Evolutionary conservation across 1,140 invertebrate genomes (phyloP).

Genomic region (Calephelis virginiensis): DNA sequence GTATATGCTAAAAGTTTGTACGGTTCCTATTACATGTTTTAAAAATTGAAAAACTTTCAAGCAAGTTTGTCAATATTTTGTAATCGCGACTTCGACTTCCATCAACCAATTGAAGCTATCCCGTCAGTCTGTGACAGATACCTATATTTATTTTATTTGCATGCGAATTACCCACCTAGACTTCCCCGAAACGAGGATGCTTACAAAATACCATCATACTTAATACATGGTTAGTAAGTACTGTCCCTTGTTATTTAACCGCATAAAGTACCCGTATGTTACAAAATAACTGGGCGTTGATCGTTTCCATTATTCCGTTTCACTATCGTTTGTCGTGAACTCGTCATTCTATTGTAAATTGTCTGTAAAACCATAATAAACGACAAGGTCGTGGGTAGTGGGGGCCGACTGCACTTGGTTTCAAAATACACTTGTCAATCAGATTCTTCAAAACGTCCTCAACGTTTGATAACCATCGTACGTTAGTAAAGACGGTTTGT

Average conservation of each 20-base stretch:
- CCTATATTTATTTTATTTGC: slow-evolving; percentile 32
- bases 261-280: slow-evolving; percentile 49
- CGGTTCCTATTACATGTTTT: too few relatives aligned
- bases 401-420: slow-evolving; percentile 55
- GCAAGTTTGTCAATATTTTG: neutral
- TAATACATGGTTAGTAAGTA: slow-evolving; percentile 30
- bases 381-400: slow-evolving; percentile 64
- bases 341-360: slow-evolving; percentile 72
- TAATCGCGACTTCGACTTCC: neutral
- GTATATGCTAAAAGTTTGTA: too few relatives aligned
- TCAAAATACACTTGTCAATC: slow-evolving; percentile 43
- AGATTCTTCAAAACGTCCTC: slow-evolving; percentile 1
- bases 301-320: slow-evolving; percentile 56
- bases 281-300: slow-evolving; percentile 49
- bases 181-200: slow-evolving; percentile 34
- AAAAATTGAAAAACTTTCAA: too few relatives aligned
- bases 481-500: slow-evolving; percentile 27
- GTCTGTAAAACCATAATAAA: slow-evolving; percentile 71
- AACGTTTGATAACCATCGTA: neutral
- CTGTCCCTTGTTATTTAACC: slow-evolving; percentile 34
- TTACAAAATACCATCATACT: slow-evolving; percentile 38
- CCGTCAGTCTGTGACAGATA: slow-evolving; percentile 18
- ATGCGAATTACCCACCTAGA: slow-evolving; percentile 40
- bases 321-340: slow-evolving; percentile 59
- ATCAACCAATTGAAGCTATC: slow-evolving; percentile 1